These are phyloP conservation scores for Dasysyrphus albostriatus DNA, from an alignment of 2,888 invertebrate species.

Conservation along the genomic window DNA sequence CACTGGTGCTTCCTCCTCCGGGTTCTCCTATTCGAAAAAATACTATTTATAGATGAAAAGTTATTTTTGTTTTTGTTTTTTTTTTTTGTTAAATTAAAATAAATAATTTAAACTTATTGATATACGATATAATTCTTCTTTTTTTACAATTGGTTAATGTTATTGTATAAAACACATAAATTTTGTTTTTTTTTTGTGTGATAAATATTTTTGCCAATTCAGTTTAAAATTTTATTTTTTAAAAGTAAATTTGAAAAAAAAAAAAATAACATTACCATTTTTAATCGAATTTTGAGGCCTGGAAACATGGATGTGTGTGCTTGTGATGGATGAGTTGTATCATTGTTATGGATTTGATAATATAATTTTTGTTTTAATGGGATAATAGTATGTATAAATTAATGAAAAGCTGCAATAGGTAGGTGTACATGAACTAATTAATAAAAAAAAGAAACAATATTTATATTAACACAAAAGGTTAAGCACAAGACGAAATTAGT, in stretches of 20 bases:
- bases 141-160: conserved; percentile 68
- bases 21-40: conserved; percentile 73
- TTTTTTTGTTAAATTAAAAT: neutral
- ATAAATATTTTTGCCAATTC: conserved; percentile 41
- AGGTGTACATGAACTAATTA: conserved; percentile 34
- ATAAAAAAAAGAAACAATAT: conserved; percentile 29
- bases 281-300: conserved; percentile 66
- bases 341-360: conserved; percentile 54
- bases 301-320: conserved; percentile 73
- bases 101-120: conserved; percentile 47
- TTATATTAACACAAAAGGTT: conserved; percentile 63
- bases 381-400: conserved; percentile 52
- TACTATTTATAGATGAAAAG: conserved; percentile 66
- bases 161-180: conserved; percentile 62
- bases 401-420: conserved; percentile 72
- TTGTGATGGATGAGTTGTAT: conserved; percentile 73
- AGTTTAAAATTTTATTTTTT: conserved; percentile 9
- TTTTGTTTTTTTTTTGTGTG: conserved; percentile 5
- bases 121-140: conserved; percentile 37
- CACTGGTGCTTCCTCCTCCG: conserved; percentile 53
- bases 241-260: conserved; percentile 24
- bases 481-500: conserved; percentile 72
- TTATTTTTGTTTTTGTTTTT: conserved; percentile 1
- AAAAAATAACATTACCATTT: conserved; percentile 68
- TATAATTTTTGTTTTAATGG: conserved; percentile 42